These are phyloP conservation scores for Barbus barbus DNA, from an alignment of 2,113 vertebrate genomes.

Conservation along the genomic window DNA sequence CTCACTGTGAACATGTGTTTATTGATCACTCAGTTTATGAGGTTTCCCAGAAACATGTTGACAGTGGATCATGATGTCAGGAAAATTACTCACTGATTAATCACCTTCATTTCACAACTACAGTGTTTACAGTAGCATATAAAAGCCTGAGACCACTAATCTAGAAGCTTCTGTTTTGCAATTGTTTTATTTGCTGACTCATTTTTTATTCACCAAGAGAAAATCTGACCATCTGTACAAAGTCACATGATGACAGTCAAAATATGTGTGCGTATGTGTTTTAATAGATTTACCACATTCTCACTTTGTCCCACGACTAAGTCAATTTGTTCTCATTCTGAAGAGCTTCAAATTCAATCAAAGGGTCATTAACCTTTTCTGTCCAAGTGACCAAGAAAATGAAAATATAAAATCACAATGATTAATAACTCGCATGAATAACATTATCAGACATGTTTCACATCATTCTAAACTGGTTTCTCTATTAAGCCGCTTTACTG, in stretches of 20 bases:
- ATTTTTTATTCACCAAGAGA: background rate
- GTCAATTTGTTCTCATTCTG: background rate
- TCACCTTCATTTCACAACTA: background rate
- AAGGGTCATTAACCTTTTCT: too few relatives aligned
- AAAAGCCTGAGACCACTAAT: background rate
- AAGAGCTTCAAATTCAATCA: background rate
- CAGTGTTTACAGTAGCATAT: background rate
- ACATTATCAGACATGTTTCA: too few relatives aligned
- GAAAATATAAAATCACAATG: too few relatives aligned
- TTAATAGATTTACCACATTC: too few relatives aligned
- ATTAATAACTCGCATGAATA: too few relatives aligned
- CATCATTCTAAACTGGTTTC: too few relatives aligned
- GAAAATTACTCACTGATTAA: background rate
- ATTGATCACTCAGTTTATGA: background rate
- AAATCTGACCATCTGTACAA: background rate
- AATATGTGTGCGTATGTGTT: too few relatives aligned
- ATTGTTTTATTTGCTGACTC: background rate
- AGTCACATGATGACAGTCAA: too few relatives aligned
- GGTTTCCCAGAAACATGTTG: background rate
- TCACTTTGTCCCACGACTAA: background rate
- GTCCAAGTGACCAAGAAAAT: too few relatives aligned
- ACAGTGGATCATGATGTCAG: background rate
- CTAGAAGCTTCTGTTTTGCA: background rate
- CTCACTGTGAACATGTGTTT: background rate
- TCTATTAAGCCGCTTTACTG: too few relatives aligned